Evolutionary conservation across 2,113 vertebrate species (phyloP), one percentile per base, ranked within the genome.

Genomic region (Sinosuthora webbiana): DNA sequence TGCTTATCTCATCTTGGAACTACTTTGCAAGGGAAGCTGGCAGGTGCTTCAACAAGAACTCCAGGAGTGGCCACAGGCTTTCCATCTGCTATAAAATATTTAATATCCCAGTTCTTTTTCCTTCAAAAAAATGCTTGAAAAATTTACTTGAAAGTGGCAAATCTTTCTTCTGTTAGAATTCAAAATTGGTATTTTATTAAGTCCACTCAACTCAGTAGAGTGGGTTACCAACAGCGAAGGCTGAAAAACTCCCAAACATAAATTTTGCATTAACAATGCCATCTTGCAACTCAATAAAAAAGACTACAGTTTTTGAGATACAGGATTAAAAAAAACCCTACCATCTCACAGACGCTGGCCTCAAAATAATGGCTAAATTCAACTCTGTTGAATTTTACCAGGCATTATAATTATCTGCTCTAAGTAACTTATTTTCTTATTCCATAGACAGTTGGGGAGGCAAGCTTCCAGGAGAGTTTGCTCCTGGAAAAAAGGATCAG

Each of bases 401-500:
- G 19, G 17, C 13, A 79, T 76, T 90, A 88, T 15, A 3, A 2
- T 39, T 57, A 65, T 22, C 42, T 83, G 12, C 41, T 76, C 39
- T 53, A 75, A 44, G 23, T 20, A 90, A 86, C 30, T 56, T 67
- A 23, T 42, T 85, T 82, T 90, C 53, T 68, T 87, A 87, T 73
- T 71, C 53, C 50, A 49, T 6, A 20, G n/a, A 44, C 4, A 24
- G 35, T 0, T 20, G 7, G 2, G 11, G 4, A 80, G 8, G 20
- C 13, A 86, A 81, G 19, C 11, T 88, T 57, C 12, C 56, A 49
- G 50, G 11, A 62, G 30, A 53, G 18, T 22, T 35, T 55, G 6
- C 13, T 65, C 35, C 45, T 5, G 8, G 30, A 49, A 83, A 68
- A 91, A 93, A 53, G 7, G 8, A 90, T 57, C 49, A 63, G n/a